Base-by-base conservation (phyloP, 2,888 invertebrate species). In the Galerucella pusilla region DNA sequence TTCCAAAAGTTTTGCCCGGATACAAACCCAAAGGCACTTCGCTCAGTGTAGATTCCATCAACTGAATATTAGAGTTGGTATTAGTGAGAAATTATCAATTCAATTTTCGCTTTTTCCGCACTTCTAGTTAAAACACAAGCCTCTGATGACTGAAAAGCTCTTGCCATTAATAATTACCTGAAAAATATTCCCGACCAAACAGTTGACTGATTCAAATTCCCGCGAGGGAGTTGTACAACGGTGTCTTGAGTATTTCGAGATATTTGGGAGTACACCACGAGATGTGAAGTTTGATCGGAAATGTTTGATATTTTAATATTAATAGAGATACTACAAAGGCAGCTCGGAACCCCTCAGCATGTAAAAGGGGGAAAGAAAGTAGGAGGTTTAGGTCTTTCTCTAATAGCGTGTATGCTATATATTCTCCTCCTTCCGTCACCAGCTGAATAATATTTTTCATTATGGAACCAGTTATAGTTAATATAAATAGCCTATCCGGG, bases 41-140 rank as follows among this genome's bases (percentile, higher is more conserved):
- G 42, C 63, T 63, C 7, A 65, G 42, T 45, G 42, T 35, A 46
- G 25, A 65, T 65, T 65, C n/a, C 64, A 65, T 65, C 20, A 46
- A 16, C 25, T 46, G 46, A 65, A 65, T 45, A 65, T 65, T 65
- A 65, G 64, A 45, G 42, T 42, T 45, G 46, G 20, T 45, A 65
- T 65, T 20, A 45, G 64, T 46, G 20, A 16, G 45, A 65, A 65
- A 65, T 65, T 65, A 65, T 42, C 46, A 65, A 65, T 46, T 65
- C 46, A 46, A 49, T 46, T 65, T 16, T 65, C 64, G 12, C 20
- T 20, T 65, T 46, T 45, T 9, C 7, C 45, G 16, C 16, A 46
- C 46, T 16, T 46, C 64, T 65, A 12, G 42, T 10, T 60, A 25
- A 11, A 60, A 28, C 3, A 28, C 60, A 60, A 28, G 60, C 6